Conservation (phyloP, 2,888 invertebrate species). For the Ypsolopha sequella region DNA sequence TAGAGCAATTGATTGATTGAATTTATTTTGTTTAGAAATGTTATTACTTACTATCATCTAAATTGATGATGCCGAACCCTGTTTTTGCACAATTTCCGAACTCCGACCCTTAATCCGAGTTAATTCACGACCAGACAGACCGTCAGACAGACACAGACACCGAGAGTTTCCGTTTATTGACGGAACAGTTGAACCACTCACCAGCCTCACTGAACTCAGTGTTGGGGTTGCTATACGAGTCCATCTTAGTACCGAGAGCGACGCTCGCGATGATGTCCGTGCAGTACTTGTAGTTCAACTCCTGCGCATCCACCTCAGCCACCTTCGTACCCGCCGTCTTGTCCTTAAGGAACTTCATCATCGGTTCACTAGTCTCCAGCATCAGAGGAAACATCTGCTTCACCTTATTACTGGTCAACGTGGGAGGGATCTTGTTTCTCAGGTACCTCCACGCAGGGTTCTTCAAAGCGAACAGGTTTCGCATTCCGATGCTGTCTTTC, state of each 20-base stretch:
- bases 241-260: slow-evolving; percentile 16
- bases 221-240: slow-evolving; percentile 15
- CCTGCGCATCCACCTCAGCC: slow-evolving; percentile 11
- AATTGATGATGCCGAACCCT: too few relatives aligned
- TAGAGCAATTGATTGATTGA: too few relatives aligned
- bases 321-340: not conserved
- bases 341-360: slow-evolving; percentile 15
- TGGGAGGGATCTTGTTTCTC: slow-evolving; percentile 17
- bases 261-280: slow-evolving; percentile 19
- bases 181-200: slow-evolving; percentile 14
- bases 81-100: too few relatives aligned
- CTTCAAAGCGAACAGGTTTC: slow-evolving; percentile 18
- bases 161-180: too few relatives aligned
- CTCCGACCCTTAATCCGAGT: too few relatives aligned
- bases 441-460: slow-evolving; percentile 20
- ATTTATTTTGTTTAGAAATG: too few relatives aligned
- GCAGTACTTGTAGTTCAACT: slow-evolving; percentile 17
- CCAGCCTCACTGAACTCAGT: slow-evolving; percentile 16
- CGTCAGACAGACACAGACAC: too few relatives aligned
- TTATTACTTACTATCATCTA: too few relatives aligned
- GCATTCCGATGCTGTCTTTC: slow-evolving; percentile 21
- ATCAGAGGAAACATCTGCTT: slow-evolving; percentile 17
- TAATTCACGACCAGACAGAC: too few relatives aligned
- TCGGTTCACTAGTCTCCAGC: slow-evolving; percentile 16
- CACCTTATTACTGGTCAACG: slow-evolving; percentile 12